These are phyloP conservation scores for Dendrocincla tyrannina DNA, from an alignment of 2,797 vertebrate species.

Conservation along the genomic window DNA sequence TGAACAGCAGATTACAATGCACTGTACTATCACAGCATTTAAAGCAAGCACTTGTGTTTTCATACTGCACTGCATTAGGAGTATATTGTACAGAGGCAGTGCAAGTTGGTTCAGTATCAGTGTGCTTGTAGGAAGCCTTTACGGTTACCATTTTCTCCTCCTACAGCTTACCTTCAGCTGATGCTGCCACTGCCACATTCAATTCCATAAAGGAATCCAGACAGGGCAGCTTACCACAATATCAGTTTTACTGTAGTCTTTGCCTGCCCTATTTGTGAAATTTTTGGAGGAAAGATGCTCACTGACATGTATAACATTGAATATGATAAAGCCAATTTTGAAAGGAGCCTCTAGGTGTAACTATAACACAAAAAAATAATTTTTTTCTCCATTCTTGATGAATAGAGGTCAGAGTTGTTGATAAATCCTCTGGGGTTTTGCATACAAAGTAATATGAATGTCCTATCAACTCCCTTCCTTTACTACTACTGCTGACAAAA, in stretches of 20 bases:
- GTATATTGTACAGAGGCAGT: neutral
- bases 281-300: neutral
- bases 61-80: neutral
- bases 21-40: neutral
- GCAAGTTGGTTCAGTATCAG: neutral
- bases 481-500: neutral
- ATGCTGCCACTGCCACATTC: neutral
- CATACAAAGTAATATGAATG: neutral
- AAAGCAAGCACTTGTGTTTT: neutral
- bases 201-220: neutral
- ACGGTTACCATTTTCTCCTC: neutral
- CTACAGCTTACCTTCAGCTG: neutral
- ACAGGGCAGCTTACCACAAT: neutral
- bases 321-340: neutral
- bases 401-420: neutral
- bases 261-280: neutral
- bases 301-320: neutral
- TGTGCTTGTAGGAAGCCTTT: neutral
- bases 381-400: neutral
- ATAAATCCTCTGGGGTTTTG: neutral
- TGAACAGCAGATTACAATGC: neutral
- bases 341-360: conserved; percentile 18
- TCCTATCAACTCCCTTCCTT: conserved; percentile 1
- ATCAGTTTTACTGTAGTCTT: neutral
- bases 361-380: neutral